Percentiles rank a stretch among this genome's conserved stretches.
These are phyloP conservation scores for Lethenteron camtschaticum DNA, from an alignment of 2,113 vertebrate genomes.

Conservation along the genomic window DNA sequence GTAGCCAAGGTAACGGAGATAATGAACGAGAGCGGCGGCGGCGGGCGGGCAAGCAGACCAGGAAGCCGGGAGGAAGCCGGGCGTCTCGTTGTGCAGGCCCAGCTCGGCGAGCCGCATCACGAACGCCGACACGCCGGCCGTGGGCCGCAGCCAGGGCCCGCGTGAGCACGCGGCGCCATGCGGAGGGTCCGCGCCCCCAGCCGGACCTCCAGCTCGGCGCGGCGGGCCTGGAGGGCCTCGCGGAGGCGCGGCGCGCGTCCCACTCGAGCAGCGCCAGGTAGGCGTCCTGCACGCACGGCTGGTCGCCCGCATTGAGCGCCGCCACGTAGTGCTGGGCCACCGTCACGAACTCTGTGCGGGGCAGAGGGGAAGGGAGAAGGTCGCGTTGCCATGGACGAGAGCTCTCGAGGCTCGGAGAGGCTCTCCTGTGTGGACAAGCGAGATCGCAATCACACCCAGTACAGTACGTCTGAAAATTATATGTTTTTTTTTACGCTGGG, in stretches of 20 bases:
- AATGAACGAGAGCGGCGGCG: too few relatives aligned
- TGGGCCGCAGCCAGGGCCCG: not conserved
- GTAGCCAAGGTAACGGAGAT: too few relatives aligned
- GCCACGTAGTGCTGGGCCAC: constrained; percentile 6
- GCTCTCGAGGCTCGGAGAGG: too few relatives aligned
- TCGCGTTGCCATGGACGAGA: too few relatives aligned
- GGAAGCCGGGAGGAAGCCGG: not conserved
- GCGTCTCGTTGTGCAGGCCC: not conserved
- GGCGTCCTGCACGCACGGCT: not conserved
- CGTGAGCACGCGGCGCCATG: not conserved
- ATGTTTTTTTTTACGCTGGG: too few relatives aligned
- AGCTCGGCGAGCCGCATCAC: not conserved
- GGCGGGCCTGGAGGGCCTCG: not conserved
- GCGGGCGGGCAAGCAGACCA: not conserved
- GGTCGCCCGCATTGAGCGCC: constrained; percentile 1
- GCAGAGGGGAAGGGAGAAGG: too few relatives aligned
- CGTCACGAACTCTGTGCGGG: not conserved
- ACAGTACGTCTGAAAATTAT: too few relatives aligned
- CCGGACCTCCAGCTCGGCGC: not conserved
- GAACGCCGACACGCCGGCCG: not conserved
- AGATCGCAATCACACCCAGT: too few relatives aligned
- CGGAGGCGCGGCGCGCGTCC: not conserved
- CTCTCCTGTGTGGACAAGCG: too few relatives aligned
- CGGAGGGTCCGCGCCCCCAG: constrained; percentile 1
- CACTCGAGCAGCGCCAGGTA: not conserved